A percentile compares a stretch with the other conserved stretches of the same genome.
phyloP scores from a whole-genome alignment of 2,888 invertebrate species.

The Drosophila limbata region DNA sequence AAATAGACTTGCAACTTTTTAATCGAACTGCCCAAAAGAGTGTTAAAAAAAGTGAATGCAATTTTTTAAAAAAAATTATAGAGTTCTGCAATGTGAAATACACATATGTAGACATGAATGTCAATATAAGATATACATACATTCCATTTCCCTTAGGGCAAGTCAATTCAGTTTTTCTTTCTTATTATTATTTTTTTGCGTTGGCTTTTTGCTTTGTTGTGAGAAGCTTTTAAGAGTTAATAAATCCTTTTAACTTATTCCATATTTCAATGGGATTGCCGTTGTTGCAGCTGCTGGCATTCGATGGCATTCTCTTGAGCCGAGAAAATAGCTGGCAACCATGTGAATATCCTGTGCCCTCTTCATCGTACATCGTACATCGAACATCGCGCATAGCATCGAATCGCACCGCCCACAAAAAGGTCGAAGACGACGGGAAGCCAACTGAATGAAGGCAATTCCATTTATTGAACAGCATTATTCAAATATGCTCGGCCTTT shows the following conservation, averaged over 20 bases:
- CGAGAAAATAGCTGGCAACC: constrained; percentile 53
- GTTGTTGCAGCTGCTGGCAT: constrained; percentile 38
- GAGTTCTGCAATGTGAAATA: constrained; percentile 1
- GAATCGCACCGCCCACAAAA: constrained; percentile 37
- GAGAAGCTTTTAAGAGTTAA: constrained; percentile 78
- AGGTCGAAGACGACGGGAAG: constrained; percentile 45
- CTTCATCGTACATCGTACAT: constrained; percentile 4
- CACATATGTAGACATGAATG: constrained; percentile 24
- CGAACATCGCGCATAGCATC: constrained; percentile 9
- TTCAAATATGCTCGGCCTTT: constrained; percentile 60
- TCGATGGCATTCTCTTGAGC: constrained; percentile 48
- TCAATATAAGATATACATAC: constrained; percentile 33
- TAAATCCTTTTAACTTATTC: constrained; percentile 80
- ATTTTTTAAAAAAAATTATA: neutral
- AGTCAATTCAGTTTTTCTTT: constrained; percentile 38
- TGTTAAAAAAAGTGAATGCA: neutral
- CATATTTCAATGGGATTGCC: constrained; percentile 72
- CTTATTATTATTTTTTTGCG: constrained; percentile 26
- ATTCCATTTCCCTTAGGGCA: constrained; percentile 23
- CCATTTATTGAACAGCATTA: constrained; percentile 76
- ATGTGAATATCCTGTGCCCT: constrained; percentile 57
- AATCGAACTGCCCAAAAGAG: neutral
- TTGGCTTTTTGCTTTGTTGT: constrained; percentile 68
- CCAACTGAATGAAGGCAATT: constrained; percentile 70
- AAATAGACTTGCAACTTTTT: neutral